phyloP scores from a whole-genome alignment of 1,140 invertebrate species.

The Alviniconcha marisindica region DNA sequence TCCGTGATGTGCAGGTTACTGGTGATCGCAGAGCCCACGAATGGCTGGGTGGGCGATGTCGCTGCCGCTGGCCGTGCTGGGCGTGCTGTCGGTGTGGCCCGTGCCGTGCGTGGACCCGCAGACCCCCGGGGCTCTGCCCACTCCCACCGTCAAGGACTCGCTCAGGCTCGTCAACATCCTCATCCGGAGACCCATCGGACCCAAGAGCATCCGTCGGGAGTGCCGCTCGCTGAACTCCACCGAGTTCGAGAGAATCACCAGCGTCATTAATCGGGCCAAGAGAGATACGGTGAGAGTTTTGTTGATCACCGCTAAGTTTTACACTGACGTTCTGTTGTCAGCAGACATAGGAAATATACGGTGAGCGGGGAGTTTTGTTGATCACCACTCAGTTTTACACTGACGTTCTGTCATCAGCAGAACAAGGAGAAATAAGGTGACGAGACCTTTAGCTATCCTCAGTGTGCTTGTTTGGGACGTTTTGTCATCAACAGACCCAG shows the following conservation, averaged over 20 bases:
- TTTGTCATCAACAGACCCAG: no score
- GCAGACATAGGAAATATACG: no score
- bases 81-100: neutral
- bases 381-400: no score
- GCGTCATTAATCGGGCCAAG: constrained; percentile 48
- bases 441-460: no score
- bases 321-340: no score
- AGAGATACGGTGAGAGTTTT: constrained; percentile 46
- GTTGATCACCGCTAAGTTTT: no score
- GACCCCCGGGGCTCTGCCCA: neutral
- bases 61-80: neutral
- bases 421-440: no score
- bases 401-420: no score
- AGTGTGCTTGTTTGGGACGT: no score
- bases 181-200: constrained; percentile 44
- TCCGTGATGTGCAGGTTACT: neutral
- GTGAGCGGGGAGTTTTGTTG: no score
- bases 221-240: constrained; percentile 46
- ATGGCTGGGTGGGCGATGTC: neutral
- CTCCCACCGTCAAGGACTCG: constrained; percentile 40
- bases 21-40: neutral
- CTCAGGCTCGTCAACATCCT: constrained; percentile 48
- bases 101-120: constrained; percentile 15
- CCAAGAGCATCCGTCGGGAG: constrained; percentile 40
- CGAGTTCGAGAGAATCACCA: constrained; percentile 43